Evolutionary conservation across 2,888 invertebrate species (phyloP), one percentile per base, ranked within the genome.

Genomic region (Aromia moschata): DNA sequence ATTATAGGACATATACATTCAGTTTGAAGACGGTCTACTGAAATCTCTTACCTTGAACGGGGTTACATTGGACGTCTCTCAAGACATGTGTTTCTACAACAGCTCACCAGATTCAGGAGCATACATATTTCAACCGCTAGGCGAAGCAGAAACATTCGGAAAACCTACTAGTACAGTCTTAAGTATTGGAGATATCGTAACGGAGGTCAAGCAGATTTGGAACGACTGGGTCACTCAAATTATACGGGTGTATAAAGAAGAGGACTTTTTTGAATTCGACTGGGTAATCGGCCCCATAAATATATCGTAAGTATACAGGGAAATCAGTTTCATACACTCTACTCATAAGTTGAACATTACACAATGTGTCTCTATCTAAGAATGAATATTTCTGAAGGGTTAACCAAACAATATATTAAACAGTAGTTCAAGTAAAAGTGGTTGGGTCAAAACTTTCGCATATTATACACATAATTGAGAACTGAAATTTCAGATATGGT

Each of bases 161-260:
- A 4, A 20, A 1, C 36, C 31, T 2, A 47, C 14, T 12, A 96
- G 71, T 90, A 94, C 25, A 91, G 92, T 77, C 62, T 77, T 78
- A 0, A 62, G 82, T 14, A 67, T 78, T 54, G 84, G 84, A 0
- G 59, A 78, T 0, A 59, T 83, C 0, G 74, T 82, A 5, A 80
- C 86, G 63, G 91, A 91, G 79, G 84, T 89, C 9, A 83, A 87
- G 12, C 88, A 89, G 67, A 74, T 79, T 1, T 87, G 87, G 65
- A 84, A 82, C 49, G 80, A 85, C 0, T 94, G 90, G 87, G 83
- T 89, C 0, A 88, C 88, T 2, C 87, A 91, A 71, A 84, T 86
- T 0, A 79, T 92, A 1, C 84, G 89, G 47, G 72, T 92, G 10
- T 90, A 91, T 68, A 81, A 82, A 7, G 82, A 83, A 9, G 72